Percentiles rank a stretch among this genome's conserved stretches.
These are phyloP conservation scores for Lasioglossum leucozonium DNA, from an alignment of 2,888 invertebrate species.

Conservation along the genomic window DNA sequence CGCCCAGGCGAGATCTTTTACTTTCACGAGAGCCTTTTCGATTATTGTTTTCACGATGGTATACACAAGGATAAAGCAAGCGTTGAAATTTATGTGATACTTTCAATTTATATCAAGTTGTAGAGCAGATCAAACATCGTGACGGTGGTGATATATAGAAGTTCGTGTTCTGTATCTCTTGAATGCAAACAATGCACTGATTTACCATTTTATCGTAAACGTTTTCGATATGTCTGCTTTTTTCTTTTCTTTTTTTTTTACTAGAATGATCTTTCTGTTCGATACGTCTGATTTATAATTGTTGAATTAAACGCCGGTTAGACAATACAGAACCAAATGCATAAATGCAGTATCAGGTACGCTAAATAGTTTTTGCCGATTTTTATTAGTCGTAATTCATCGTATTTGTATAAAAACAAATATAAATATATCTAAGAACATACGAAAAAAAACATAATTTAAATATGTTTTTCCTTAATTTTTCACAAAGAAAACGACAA, in stretches of 20 bases:
- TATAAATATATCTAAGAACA: background rate
- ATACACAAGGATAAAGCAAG: constrained; percentile 53
- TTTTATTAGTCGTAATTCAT: constrained; percentile 34
- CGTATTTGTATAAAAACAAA: background rate
- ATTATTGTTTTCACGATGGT: constrained; percentile 56
- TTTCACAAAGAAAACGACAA: background rate
- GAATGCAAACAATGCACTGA: constrained; percentile 43
- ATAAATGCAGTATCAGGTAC: constrained; percentile 14
- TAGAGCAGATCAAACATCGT: constrained; percentile 32
- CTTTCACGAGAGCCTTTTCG: constrained; percentile 35
- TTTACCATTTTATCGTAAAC: constrained; percentile 50
- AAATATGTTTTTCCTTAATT: constrained; percentile 19
- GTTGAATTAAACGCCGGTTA: constrained; percentile 57
- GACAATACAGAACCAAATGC: constrained; percentile 63
- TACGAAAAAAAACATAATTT: background rate
- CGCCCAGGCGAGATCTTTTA: constrained; percentile 30
- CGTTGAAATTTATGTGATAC: constrained; percentile 43
- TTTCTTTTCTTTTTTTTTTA: constrained; percentile 46
- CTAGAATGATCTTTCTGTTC: constrained; percentile 30
- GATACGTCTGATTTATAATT: constrained; percentile 47
- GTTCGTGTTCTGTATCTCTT: constrained; percentile 60
- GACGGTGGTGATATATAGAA: constrained; percentile 12
- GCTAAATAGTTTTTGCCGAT: background rate
- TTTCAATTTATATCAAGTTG: constrained; percentile 53
- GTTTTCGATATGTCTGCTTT: constrained; percentile 22